These are phyloP conservation scores for Pseudanteris insignis DNA, from an alignment of 2,888 invertebrate species.

Conservation along the genomic window DNA sequence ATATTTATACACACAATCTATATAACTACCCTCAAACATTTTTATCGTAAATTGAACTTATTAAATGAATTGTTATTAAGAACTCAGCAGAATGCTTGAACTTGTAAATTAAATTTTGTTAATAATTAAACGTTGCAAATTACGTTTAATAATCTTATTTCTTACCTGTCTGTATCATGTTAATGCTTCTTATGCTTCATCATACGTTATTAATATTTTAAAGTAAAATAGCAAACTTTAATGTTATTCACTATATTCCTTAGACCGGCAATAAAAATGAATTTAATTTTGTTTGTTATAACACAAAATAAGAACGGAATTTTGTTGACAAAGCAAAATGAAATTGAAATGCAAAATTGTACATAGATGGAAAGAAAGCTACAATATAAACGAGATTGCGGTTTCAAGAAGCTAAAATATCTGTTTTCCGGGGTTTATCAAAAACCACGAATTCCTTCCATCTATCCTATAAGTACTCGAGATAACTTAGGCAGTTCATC, in stretches of 20 bases:
- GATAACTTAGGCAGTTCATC: slow-evolving; percentile 7
- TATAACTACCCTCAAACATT: no score
- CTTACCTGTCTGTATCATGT: slow-evolving; percentile 8
- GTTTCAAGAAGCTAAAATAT: slow-evolving; percentile 7
- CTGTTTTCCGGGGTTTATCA: slow-evolving; percentile 15
- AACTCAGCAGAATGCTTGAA: no score
- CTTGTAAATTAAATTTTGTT: no score
- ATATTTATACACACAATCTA: no score
- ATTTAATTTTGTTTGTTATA: not conserved
- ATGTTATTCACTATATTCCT: no score
- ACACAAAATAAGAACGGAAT: not conserved
- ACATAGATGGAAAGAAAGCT: not conserved
- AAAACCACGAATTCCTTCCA: slow-evolving; percentile 25
- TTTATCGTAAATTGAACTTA: no score
- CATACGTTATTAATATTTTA: no score
- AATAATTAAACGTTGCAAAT: slow-evolving; percentile 38
- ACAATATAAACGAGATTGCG: slow-evolving; percentile 8
- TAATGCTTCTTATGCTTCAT: no score
- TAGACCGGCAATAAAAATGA: no score
- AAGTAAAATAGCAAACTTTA: no score
- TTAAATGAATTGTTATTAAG: no score
- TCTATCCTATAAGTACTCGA: slow-evolving; percentile 21
- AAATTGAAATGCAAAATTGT: not conserved
- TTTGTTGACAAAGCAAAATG: not conserved
- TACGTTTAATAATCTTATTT: slow-evolving; percentile 23